These are phyloP conservation scores for Heliornis fulica DNA, from an alignment of 2,113 vertebrate genomes.

Conservation along the genomic window DNA sequence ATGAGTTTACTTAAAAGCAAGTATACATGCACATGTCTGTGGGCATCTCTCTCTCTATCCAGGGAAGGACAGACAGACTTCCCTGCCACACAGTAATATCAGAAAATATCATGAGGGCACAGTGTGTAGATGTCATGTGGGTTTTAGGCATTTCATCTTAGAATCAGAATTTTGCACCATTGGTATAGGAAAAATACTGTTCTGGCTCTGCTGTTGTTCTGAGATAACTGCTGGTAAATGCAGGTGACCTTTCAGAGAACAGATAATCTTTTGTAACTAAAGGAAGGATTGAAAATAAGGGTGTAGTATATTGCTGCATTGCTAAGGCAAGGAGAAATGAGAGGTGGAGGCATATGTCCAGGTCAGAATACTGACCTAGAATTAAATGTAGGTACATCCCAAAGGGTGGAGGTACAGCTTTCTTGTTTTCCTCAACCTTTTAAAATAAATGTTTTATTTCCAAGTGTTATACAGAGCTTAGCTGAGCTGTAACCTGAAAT, in stretches of 20 bases:
- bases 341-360: background rate
- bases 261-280: background rate
- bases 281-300: background rate
- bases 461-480: background rate
- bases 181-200: background rate
- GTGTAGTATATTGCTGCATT: background rate
- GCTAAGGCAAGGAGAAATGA: background rate
- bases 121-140: background rate
- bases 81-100: background rate
- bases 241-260: background rate
- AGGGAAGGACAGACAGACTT: background rate
- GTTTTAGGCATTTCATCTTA: background rate
- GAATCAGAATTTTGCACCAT: background rate
- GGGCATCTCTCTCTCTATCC: background rate
- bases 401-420: background rate
- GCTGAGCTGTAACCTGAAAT: background rate
- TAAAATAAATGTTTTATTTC: background rate
- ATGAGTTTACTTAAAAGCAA: background rate
- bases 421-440: accelerated
- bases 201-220: background rate
- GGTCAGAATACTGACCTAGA: background rate
- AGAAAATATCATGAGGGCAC: background rate
- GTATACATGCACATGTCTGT: accelerated
- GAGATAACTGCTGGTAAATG: background rate
- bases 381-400: background rate